Conservation (phyloP, 1,140 invertebrate genomes). For the Chironomus striatipennis region DNA sequence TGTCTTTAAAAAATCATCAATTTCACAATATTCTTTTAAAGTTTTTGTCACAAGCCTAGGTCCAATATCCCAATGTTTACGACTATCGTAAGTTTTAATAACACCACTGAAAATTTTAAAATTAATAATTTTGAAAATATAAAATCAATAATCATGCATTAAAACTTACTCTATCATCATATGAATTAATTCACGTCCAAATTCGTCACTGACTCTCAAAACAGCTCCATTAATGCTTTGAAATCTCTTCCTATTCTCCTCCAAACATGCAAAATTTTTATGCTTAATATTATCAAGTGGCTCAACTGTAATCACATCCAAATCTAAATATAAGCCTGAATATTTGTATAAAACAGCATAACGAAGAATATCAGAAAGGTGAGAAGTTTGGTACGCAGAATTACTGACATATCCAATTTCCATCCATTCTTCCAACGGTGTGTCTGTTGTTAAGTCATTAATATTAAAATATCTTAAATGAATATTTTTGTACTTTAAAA, state of each 20-base stretch:
- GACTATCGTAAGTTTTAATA: not conserved
- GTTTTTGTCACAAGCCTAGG: not conserved
- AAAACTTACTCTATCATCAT: too few relatives aligned
- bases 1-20: not conserved
- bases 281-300: too few relatives aligned
- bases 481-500: not conserved
- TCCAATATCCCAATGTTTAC: not conserved
- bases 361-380: constrained; percentile 11
- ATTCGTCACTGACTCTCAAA: too few relatives aligned
- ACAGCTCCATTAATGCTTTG: too few relatives aligned
- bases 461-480: constrained; percentile 4
- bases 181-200: too few relatives aligned
- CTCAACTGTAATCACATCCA: constrained; percentile 13
- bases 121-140: too few relatives aligned
- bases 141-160: too few relatives aligned
- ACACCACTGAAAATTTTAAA: not conserved
- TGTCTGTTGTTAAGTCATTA: not conserved
- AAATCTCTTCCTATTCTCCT: too few relatives aligned
- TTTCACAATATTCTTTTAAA: not conserved
- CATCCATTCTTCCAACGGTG: not conserved
- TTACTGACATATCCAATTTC: not conserved
- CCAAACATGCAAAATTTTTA: too few relatives aligned
- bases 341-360: constrained; percentile 20
- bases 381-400: not conserved
- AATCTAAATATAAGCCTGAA: constrained; percentile 25